phyloP scores from a whole-genome alignment of 1,140 invertebrate genomes.

The Saccostrea glomerata region DNA sequence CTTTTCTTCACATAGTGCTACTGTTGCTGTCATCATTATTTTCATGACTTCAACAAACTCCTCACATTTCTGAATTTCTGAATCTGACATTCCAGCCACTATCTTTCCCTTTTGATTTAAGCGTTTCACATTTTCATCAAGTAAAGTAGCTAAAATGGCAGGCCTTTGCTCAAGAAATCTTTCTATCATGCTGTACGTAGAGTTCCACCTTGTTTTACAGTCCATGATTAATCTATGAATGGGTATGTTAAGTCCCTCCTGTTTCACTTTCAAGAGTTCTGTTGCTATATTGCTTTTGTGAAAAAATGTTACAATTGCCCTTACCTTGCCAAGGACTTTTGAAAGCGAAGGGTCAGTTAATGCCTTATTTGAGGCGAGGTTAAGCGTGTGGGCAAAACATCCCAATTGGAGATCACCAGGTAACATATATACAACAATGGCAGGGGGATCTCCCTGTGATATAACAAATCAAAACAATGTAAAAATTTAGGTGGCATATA shows the following conservation, averaged over 20 bases:
- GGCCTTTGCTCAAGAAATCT: conserved; percentile 33
- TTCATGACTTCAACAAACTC: too few species aligned
- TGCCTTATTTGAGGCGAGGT: not conserved
- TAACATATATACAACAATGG: too few species aligned
- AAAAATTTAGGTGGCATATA: too few species aligned
- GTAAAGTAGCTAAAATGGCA: conserved; percentile 3
- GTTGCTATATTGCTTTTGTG: conserved; percentile 12
- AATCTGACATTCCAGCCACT: too few species aligned
- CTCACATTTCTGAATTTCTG: too few species aligned
- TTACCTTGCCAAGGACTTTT: conserved; percentile 1
- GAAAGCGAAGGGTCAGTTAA: not conserved
- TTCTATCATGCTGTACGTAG: not conserved
- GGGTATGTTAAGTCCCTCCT: conserved; percentile 13
- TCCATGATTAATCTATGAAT: conserved; percentile 14
- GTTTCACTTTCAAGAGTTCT: conserved; percentile 13
- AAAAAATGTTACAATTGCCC: not conserved
- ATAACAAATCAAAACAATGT: too few species aligned
- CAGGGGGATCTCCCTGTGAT: too few species aligned
- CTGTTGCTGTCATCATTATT: too few species aligned
- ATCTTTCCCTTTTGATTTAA: too few species aligned
- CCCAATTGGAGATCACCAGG: too few species aligned
- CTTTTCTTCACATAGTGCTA: too few species aligned
- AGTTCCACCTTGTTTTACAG: conserved; percentile 36
- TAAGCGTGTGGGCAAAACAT: not conserved
- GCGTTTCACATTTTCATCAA: conserved; percentile 12